These are phyloP conservation scores for Abscondita cerata DNA, from an alignment of 2,888 invertebrate species.

Conservation along the genomic window DNA sequence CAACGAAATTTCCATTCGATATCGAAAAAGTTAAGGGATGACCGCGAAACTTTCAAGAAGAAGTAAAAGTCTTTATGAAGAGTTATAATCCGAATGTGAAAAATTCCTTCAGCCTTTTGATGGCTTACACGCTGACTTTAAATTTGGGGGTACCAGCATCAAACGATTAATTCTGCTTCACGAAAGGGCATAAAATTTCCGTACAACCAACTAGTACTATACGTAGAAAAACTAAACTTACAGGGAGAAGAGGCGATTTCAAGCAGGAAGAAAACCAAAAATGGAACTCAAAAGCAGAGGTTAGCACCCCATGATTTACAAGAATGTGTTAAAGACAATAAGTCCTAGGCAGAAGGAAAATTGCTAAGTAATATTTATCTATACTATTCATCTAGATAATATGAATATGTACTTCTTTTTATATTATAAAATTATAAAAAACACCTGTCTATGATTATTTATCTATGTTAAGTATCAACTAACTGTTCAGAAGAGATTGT, in stretches of 20 bases:
- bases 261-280: not conserved
- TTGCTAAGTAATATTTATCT: not conserved
- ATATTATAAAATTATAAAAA: not conserved
- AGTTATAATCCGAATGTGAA: not conserved
- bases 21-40: not conserved
- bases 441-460: not conserved
- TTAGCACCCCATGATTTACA: no score
- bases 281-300: not conserved
- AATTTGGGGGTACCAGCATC: not conserved
- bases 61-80: not conserved
- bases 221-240: no score
- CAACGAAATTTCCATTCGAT: not conserved
- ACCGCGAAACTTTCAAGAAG: not conserved
- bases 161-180: not conserved
- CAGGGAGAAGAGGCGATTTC: not conserved
- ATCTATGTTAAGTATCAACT: not conserved
- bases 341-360: not conserved
- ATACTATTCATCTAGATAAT: not conserved
- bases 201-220: not conserved
- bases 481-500: no score
- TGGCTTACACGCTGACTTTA: not conserved
- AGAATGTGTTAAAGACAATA: not conserved
- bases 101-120: not conserved
- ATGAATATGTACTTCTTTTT: not conserved
- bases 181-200: not conserved